These are phyloP conservation scores for Prenolepis imparis DNA, from an alignment of 2,888 invertebrate species.

Conservation along the genomic window DNA sequence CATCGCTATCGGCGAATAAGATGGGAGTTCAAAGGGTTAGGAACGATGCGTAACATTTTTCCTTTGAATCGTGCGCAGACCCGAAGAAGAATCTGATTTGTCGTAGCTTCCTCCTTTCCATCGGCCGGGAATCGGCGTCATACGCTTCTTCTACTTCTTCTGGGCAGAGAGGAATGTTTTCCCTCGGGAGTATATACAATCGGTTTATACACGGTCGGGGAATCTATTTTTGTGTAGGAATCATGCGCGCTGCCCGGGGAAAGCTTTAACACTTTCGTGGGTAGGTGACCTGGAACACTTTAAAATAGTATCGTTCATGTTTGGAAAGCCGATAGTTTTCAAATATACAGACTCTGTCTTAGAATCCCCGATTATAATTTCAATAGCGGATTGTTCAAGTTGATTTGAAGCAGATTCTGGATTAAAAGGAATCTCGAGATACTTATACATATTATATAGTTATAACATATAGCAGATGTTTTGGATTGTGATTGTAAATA, in stretches of 20 bases:
- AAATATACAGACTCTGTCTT: background rate
- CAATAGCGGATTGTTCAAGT: background rate
- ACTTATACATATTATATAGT: background rate
- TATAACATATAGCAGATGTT: background rate
- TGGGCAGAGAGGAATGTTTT: conserved; percentile 27
- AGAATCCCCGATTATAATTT: conserved; percentile 24
- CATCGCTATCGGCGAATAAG: conserved; percentile 72
- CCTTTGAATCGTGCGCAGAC: conserved; percentile 27
- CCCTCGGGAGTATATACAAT: conserved; percentile 33
- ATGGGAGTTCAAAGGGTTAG: conserved; percentile 77
- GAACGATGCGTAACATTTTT: conserved; percentile 62
- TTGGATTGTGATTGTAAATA: background rate
- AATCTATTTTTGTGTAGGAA: conserved; percentile 48
- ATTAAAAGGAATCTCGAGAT: background rate
- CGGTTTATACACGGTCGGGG: conserved; percentile 42
- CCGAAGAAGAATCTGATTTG: conserved; percentile 4
- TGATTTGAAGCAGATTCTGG: background rate
- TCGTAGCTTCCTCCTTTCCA: conserved; percentile 12
- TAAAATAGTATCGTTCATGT: conserved; percentile 51
- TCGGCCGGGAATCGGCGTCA: conserved; percentile 20
- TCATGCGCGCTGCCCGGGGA: conserved; percentile 43
- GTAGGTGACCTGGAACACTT: conserved; percentile 49
- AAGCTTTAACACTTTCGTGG: conserved; percentile 52
- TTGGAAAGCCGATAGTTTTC: conserved; percentile 29
- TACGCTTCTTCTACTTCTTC: conserved; percentile 12